Base-by-base conservation (phyloP, 2,113 vertebrate species). In the Vicugna pacos region DNA sequence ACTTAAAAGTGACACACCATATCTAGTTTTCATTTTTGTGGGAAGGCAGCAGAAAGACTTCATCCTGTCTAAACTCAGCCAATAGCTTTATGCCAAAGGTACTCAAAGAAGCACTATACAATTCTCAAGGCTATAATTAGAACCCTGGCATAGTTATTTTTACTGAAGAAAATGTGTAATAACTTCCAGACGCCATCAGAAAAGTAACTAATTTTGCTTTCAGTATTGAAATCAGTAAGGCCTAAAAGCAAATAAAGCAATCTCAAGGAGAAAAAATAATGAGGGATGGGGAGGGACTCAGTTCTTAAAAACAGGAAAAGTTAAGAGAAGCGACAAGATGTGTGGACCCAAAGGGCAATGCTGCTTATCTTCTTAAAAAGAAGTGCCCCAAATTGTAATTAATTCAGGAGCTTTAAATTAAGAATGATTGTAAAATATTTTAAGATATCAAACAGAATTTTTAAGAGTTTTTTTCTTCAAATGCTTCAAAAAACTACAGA, bases 381-480 rank as follows among this genome's bases (percentile, higher is more conserved):
- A 56, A 17, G 52, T 26, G 38, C 19, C 11, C 35, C 67, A 75
- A 58, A 69, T 26, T 88, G 30, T 8, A 56, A 32, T 77, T 82
- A 86, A 85, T 60, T 69, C 30, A 72, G 30, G 48, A 72, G 38
- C 32, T 90, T 38, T 60, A 69, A 89, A 94, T 84, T n/a, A 94
- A 76, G 52, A 82, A 83, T 89, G 26, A 81, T 32, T 76, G 35
- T 84, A 58, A 94, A 72, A 48, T 20, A 64, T 20, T 91, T 91
- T 58, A 96, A 76, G 84, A 42, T 50, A 70, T 62, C 83, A 77
- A 94, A 62, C 22, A 62, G 42, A 81, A 65, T 84, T 65, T 81
- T 75, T 81, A 72, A 54, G 28, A 67, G 19, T 65, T 38, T 87
- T 80, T 87, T 22, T 69, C 50, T 94, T 91, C 30, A 54, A 72